These are phyloP conservation scores for Ameiurus melas DNA, from an alignment of 2,113 vertebrate genomes.

Conservation along the genomic window DNA sequence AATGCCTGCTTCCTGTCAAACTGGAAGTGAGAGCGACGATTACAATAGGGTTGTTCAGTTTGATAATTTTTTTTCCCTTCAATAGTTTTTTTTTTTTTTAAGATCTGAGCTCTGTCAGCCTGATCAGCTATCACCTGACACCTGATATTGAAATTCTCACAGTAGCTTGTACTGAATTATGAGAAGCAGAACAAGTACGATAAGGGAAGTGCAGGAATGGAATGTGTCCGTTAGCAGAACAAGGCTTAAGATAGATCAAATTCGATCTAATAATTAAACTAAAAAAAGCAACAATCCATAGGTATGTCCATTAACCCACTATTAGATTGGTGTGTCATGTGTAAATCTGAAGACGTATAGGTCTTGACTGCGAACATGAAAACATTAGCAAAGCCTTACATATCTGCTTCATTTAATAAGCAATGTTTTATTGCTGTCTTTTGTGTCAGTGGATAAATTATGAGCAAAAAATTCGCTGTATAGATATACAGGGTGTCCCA, in stretches of 20 bases:
- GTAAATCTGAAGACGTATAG: neutral
- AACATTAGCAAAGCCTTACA: neutral
- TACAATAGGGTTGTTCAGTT: neutral
- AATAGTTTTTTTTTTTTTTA: neutral
- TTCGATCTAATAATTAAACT: neutral
- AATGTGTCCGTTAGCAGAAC: neutral
- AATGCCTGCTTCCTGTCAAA: neutral
- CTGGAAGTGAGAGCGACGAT: neutral
- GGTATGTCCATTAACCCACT: neutral
- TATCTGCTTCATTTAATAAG: neutral
- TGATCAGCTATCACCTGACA: neutral
- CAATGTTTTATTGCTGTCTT: neutral
- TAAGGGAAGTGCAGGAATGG: neutral
- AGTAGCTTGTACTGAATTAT: neutral
- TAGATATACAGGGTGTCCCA: too few species aligned
- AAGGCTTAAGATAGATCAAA: neutral
- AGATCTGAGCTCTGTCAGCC: neutral
- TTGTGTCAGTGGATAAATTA: neutral
- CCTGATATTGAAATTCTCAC: neutral
- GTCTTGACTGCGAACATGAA: neutral
- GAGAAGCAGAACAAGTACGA: neutral
- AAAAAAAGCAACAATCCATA: neutral
- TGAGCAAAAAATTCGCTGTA: too few species aligned
- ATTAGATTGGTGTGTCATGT: neutral
- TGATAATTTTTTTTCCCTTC: neutral